phyloP scores from a whole-genome alignment of 2,113 vertebrate genomes.

The Orientallactaga bullata region DNA sequence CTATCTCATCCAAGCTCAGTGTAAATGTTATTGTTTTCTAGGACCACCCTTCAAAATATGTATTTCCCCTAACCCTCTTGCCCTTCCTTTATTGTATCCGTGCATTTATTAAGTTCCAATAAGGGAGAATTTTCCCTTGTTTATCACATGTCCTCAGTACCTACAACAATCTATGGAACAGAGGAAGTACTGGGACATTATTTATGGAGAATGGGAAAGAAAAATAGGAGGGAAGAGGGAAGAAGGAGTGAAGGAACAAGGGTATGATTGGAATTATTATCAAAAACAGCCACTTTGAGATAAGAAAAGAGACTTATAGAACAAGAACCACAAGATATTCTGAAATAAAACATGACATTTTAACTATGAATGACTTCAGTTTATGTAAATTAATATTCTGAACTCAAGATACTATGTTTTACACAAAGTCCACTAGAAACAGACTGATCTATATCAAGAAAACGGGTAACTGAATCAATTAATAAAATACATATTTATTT shows the following conservation, averaged over 20 bases:
- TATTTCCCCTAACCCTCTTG: neutral
- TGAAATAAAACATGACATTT: constrained; percentile 38
- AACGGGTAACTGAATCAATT: constrained; percentile 47
- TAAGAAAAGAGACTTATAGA: neutral
- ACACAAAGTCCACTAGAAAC: constrained; percentile 37
- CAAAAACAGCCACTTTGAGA: neutral
- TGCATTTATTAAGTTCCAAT: constrained; percentile 27
- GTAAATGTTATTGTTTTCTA: constrained; percentile 20
- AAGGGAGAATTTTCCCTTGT: constrained; percentile 14
- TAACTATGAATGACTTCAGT: neutral
- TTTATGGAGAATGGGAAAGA: neutral
- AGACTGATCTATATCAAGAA: constrained; percentile 1
- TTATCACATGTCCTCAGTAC: neutral
- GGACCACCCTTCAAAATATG: constrained; percentile 21
- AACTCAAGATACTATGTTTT: constrained; percentile 31
- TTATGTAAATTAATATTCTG: constrained; percentile 21
- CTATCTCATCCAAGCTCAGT: neutral
- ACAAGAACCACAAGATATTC: constrained; percentile 12
- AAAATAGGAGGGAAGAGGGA: rapidly evolving
- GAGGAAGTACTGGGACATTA: neutral
- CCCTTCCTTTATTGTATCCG: neutral
- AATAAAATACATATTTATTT: constrained; percentile 55
- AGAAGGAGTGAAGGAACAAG: neutral
- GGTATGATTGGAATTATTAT: constrained; percentile 5
- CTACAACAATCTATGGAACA: neutral